These are phyloP conservation scores for Motacilla tschutschensis DNA, from an alignment of 2,113 vertebrate genomes.

Conservation along the genomic window DNA sequence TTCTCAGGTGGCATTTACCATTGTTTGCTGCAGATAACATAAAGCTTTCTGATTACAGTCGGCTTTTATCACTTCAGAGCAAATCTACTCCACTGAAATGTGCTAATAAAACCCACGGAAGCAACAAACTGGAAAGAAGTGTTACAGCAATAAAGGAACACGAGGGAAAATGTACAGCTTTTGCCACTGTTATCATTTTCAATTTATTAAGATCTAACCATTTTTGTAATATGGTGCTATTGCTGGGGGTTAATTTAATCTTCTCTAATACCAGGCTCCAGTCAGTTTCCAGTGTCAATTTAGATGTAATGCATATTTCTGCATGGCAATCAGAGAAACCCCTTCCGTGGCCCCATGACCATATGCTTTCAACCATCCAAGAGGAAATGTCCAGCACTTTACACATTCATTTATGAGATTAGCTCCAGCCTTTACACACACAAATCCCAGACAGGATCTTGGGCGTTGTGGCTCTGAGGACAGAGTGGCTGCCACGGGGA, in stretches of 20 bases:
- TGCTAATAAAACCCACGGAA: slow-evolving; percentile 65
- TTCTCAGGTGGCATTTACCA: slow-evolving; percentile 56
- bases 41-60: slow-evolving; percentile 58
- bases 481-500: neutral
- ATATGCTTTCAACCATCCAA: slow-evolving; percentile 49
- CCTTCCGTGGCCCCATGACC: slow-evolving; percentile 21
- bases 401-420: slow-evolving; percentile 14
- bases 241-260: slow-evolving; percentile 71
- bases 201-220: slow-evolving; percentile 68
- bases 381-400: slow-evolving; percentile 34
- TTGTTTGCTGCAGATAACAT: slow-evolving; percentile 33
- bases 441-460: neutral
- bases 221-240: slow-evolving; percentile 59
- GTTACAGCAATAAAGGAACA: slow-evolving; percentile 66
- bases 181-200: slow-evolving; percentile 60
- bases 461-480: neutral
- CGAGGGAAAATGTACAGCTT: slow-evolving; percentile 53
- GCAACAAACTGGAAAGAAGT: slow-evolving; percentile 57
- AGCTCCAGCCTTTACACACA: slow-evolving; percentile 37
- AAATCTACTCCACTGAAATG: slow-evolving; percentile 64
- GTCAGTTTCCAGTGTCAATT: slow-evolving; percentile 57
- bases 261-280: slow-evolving; percentile 50
- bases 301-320: slow-evolving; percentile 52
- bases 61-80: slow-evolving; percentile 58
- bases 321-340: slow-evolving; percentile 12